A percentile compares a stretch with the other conserved stretches of the same genome.
These are phyloP conservation scores for Lateolabrax maculatus DNA, from an alignment of 2,797 vertebrate genomes.

Conservation along the genomic window DNA sequence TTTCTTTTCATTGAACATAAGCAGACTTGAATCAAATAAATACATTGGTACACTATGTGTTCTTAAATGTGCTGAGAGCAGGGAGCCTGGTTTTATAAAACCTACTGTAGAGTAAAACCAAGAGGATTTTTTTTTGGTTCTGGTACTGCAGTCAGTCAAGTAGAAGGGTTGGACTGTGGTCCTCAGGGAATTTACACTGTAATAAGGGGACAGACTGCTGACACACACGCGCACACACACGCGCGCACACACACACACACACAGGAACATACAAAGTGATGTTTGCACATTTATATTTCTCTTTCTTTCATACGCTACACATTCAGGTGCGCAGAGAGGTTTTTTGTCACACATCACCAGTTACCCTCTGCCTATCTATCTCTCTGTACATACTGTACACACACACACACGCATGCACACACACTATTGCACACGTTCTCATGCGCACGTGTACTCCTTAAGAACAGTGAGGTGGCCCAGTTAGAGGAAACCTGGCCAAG, in stretches of 20 bases:
- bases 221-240: constrained; percentile 12
- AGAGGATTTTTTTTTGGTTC: not conserved
- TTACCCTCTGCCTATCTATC: constrained; percentile 8
- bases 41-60: not conserved
- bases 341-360: constrained; percentile 8
- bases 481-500: constrained; percentile 66
- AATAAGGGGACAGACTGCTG: not conserved
- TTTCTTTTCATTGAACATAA: not conserved
- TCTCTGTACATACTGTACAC: not conserved
- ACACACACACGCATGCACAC: not conserved
- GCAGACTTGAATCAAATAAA: not conserved
- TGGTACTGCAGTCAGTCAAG: not conserved
- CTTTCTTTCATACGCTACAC: not conserved
- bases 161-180: not conserved
- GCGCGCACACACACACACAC: not conserved
- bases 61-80: not conserved
- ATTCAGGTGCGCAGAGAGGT: not conserved
- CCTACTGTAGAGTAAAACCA: not conserved
- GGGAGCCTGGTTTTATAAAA: not conserved
- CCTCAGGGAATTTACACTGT: not conserved
- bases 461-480: constrained; percentile 49
- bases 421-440: not conserved
- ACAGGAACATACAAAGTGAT: not conserved
- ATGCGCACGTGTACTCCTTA: constrained; percentile 11
- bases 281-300: not conserved